Base-by-base conservation (phyloP, 2,113 vertebrate species). In the Tachycineta bicolor region DNA sequence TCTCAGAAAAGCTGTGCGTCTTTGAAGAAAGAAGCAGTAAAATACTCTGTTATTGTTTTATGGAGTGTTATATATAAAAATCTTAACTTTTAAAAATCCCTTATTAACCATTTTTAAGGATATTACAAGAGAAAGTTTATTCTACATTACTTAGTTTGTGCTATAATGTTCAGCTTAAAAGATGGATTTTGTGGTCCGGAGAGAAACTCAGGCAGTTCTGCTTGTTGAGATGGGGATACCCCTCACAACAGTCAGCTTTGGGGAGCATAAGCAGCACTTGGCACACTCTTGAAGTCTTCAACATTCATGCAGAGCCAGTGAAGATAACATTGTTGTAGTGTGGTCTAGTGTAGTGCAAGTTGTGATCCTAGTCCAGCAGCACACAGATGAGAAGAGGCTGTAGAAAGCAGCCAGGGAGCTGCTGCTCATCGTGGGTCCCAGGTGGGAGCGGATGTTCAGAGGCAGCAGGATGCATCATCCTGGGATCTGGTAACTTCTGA, bases 11-110 rank as follows among this genome's bases (percentile, higher is more conserved):
- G 43, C 63, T 43, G 78, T 89, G 63, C 52, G 64, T 89, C 90
- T 92, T 83, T 71, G 52, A 88, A 83, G 75, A 87, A 78, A 94
- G 67, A 50, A 85, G n/a, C 69, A 67, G 29, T 95, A 92, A 96
- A 95, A 81, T 60, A 46, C 47, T 92, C 29, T 83, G 29, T 80
- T 90, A 90, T 13, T 90, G 58, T 87, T 96, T 95, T 80, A 95
- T 86, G 68, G 64, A 79, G 43, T 94, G 69, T 91, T 96, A 87
- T 25, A 58, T 34, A 39, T 89, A 56, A 88, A 87, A 87, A 65
- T 44, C n/a, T 69, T 56, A 70, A 87, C 68, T 93, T 89, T 25
- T 53, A 71, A 87, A 96, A 93, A 88, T 76, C 81, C 34, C 58
- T 78, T 79, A 50, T 79, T 94, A 92, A 65, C 76, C 7, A 10